Evolutionary conservation across 1,140 invertebrate species (phyloP).

Genomic region (Pteromalus puparum): DNA sequence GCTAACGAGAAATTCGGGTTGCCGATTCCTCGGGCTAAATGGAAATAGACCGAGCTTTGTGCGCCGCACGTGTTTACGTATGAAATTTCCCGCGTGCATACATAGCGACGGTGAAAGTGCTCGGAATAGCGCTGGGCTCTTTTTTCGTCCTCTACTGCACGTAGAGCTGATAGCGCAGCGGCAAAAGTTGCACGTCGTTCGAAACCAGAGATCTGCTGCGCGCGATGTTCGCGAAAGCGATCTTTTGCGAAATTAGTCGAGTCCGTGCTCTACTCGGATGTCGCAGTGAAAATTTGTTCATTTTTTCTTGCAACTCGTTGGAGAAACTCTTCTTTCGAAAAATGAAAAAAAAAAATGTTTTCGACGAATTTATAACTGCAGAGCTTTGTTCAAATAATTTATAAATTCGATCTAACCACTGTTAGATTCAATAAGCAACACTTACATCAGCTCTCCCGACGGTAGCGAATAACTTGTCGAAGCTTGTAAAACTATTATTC

Average conservation of each 20-base stretch:
- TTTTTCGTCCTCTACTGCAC: constrained; percentile 5
- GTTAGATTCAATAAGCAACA: background rate
- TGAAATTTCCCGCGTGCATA: background rate
- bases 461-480: background rate
- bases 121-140: background rate
- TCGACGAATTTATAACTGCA: no score
- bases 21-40: background rate
- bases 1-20: background rate
- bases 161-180: background rate
- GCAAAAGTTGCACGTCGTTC: background rate
- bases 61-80: background rate
- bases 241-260: background rate
- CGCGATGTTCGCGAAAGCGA: background rate
- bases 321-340: no score
- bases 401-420: no score
- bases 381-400: no score
- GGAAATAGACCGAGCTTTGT: background rate
- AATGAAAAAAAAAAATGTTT: no score
- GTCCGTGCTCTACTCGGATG: background rate
- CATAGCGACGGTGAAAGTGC: background rate
- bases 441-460: background rate
- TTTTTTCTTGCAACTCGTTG: background rate
- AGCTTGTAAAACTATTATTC: background rate
- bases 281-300: background rate
- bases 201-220: background rate